phyloP scores from a whole-genome alignment of 2,797 vertebrate species.

The Borostomias antarcticus region DNA sequence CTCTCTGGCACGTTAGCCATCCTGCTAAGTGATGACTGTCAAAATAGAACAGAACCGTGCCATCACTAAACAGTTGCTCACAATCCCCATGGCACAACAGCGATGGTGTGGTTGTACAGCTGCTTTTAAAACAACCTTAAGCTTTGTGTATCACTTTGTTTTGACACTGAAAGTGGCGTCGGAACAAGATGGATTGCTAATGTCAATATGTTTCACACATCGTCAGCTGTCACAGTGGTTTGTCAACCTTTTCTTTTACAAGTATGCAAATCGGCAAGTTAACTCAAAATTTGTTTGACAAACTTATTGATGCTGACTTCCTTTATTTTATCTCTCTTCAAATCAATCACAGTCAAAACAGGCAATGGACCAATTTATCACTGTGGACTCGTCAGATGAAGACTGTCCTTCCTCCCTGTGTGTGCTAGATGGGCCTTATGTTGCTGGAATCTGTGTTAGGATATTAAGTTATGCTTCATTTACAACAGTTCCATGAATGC shows the following conservation, averaged over 20 bases:
- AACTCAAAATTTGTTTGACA: neutral
- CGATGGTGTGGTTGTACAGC: conserved; percentile 17
- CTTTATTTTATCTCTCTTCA: neutral
- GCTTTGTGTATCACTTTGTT: neutral
- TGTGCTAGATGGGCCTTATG: too few relatives aligned
- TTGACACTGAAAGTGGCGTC: neutral
- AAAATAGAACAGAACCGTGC: too few relatives aligned
- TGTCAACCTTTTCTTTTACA: conserved; percentile 5
- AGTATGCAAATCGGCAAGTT: neutral
- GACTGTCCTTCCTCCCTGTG: neutral
- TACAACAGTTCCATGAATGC: too few relatives aligned
- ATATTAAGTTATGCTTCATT: too few relatives aligned
- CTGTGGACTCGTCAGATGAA: neutral
- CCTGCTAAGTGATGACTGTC: too few relatives aligned
- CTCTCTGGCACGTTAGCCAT: too few relatives aligned
- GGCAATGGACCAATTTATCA: neutral
- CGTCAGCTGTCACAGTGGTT: conserved; percentile 4
- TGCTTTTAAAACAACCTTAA: conserved; percentile 28
- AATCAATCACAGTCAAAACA: neutral
- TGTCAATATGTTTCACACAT: conserved; percentile 24
- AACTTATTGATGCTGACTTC: neutral
- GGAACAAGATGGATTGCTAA: conserved; percentile 31
- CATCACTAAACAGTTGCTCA: too few relatives aligned
- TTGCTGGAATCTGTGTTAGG: too few relatives aligned
- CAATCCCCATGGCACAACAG: too few relatives aligned